These are phyloP conservation scores for Pantelozetes paolii DNA, from an alignment of 2,888 invertebrate species.

Conservation along the genomic window DNA sequence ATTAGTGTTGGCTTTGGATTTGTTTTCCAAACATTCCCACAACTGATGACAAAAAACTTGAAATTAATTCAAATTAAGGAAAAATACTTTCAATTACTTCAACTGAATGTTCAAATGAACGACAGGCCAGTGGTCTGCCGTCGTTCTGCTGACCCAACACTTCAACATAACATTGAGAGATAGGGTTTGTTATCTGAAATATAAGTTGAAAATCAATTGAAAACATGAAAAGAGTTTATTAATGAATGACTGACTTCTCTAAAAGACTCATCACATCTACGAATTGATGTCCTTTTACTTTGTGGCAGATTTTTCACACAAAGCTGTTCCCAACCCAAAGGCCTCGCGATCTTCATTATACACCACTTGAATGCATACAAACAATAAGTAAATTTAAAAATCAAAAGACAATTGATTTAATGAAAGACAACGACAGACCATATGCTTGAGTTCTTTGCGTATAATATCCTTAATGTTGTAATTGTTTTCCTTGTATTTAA, in stretches of 20 bases:
- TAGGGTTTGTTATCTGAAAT: constrained; percentile 21
- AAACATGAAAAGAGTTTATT: neutral
- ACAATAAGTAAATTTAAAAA: neutral
- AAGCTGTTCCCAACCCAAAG: constrained; percentile 39
- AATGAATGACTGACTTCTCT: neutral
- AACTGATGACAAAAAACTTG: neutral
- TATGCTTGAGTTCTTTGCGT: constrained; percentile 36
- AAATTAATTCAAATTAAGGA: neutral
- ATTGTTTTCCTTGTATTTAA: neutral
- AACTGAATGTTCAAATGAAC: constrained; percentile 33
- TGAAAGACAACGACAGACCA: neutral
- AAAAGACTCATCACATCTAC: constrained; percentile 29
- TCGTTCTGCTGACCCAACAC: neutral
- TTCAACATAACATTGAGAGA: constrained; percentile 2
- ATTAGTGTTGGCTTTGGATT: neutral
- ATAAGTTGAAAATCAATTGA: neutral
- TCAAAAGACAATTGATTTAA: neutral
- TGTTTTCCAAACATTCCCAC: neutral
- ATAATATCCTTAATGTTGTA: constrained; percentile 29
- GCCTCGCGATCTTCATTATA: constrained; percentile 38
- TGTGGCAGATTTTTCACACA: neutral
- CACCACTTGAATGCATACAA: constrained; percentile 22
- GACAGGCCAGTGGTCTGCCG: constrained; percentile 35
- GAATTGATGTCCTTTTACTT: neutral
- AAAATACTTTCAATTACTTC: neutral